These are phyloP conservation scores for Lamproptera curius DNA, from an alignment of 2,888 invertebrate genomes.

Conservation along the genomic window DNA sequence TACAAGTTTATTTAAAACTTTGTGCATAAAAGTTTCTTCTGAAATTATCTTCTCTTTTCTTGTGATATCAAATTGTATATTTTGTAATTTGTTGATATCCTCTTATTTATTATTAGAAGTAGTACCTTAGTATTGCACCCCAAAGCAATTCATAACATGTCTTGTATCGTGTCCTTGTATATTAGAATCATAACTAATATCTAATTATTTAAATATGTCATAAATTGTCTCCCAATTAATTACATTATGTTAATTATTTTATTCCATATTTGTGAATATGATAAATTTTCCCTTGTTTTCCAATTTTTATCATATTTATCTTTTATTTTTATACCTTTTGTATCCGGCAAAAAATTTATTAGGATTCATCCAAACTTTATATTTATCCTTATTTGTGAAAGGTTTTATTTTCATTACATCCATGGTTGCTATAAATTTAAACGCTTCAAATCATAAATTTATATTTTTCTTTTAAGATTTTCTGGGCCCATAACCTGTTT, in stretches of 20 bases:
- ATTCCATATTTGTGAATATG: neutral
- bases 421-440: neutral
- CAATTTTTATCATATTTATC: neutral
- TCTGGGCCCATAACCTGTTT: conserved; percentile 30
- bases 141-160: neutral
- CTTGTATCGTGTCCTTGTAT: neutral
- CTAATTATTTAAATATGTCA: neutral
- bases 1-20: neutral
- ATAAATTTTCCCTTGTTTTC: conserved; percentile 1
- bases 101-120: neutral
- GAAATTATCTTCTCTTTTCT: too few relatives aligned
- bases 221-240: neutral
- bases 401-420: neutral
- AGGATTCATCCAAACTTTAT: neutral
- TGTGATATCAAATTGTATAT: neutral
- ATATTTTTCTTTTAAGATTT: conserved; percentile 37
- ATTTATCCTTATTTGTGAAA: neutral
- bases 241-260: neutral
- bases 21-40: neutral
- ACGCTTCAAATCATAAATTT: conserved; percentile 9
- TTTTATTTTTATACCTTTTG: neutral
- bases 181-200: neutral
- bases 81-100: conserved; percentile 2
- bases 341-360: neutral
- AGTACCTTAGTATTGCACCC: neutral